A percentile compares a stretch with the other conserved stretches of the same genome.
Conservation (phyloP, 92 coral and sea anemone species). For the Paramuricea clavata region DNA sequence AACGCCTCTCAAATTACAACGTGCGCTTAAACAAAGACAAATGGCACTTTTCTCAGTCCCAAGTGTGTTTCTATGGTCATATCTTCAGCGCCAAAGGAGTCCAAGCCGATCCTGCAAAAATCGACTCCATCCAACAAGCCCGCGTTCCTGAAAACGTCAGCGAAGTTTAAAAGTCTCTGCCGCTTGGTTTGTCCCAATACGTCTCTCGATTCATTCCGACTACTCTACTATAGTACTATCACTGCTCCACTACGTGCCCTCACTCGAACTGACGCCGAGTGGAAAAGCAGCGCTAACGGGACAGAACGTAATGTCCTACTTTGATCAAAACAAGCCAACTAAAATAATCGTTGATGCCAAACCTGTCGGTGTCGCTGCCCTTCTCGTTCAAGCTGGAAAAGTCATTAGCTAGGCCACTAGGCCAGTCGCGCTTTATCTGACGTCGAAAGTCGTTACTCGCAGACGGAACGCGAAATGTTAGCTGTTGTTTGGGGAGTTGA, state of each 20-base stretch:
- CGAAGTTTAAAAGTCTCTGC: slow-evolving; percentile 40
- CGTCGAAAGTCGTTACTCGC: slow-evolving; percentile 60
- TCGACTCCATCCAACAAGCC: slow-evolving; percentile 51
- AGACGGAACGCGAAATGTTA: slow-evolving; percentile 67
- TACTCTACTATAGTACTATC: slow-evolving; percentile 58
- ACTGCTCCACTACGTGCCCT: slow-evolving; percentile 69
- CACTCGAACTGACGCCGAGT: slow-evolving; percentile 56
- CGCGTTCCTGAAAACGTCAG: slow-evolving; percentile 57
- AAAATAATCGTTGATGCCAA: background rate
- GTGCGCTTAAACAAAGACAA: slow-evolving; percentile 70
- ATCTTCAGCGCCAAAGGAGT: slow-evolving; percentile 54
- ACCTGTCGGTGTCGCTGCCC: slow-evolving; percentile 9
- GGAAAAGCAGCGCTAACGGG: slow-evolving; percentile 75
- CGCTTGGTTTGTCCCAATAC: slow-evolving; percentile 55
- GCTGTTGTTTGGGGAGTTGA: slow-evolving; percentile 69
- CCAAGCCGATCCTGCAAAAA: slow-evolving; percentile 42
- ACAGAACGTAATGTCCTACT: slow-evolving; percentile 70
- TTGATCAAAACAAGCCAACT: slow-evolving; percentile 37
- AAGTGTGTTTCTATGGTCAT: slow-evolving; percentile 62
- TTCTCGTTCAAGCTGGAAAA: slow-evolving; percentile 30
- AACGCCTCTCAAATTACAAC: slow-evolving; percentile 60
- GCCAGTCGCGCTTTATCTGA: slow-evolving; percentile 71
- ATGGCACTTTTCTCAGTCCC: slow-evolving; percentile 55
- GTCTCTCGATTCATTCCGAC: slow-evolving; percentile 40
- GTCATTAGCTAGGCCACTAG: slow-evolving; percentile 71